Evolutionary conservation across 2,888 invertebrate genomes (phyloP), one percentile per base, ranked within the genome.

Genomic region (Cheilosia soror): DNA sequence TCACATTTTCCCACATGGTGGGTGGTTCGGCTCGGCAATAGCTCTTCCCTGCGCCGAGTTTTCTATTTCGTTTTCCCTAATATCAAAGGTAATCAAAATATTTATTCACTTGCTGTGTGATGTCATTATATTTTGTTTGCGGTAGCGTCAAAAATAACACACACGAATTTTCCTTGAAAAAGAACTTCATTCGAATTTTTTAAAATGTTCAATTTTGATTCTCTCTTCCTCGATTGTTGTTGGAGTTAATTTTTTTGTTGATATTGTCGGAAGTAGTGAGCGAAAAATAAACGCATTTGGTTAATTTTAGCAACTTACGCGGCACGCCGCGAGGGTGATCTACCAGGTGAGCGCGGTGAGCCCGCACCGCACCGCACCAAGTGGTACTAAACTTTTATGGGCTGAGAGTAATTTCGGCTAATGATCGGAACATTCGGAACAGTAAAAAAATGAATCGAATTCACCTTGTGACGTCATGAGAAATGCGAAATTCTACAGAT

Each of bases 71-170:
- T 65, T 65, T 31, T 47, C 47, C 47, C 75, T 47, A 49, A 66
- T 66, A 75, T 75, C 75, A 75, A 75, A 75, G 65, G 75, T 65
- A 75, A 75, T 75, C 75, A 75, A 75, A 75, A 75, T 66, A 66
- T 75, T 75, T 75, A 75, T 75, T 75, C 75, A 75, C 65, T 47
- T 75, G 58, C 65, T 65, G 49, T 75, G 75, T 75, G 65, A 75
- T 75, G 75, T 75, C 75, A 75, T 75, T 75, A 37, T 75, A 66
- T 75, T 75, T 75, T 65, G 65, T 66, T 75, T 65, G 75, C 40
- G 57, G 75, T 57, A 75, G 65, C 40, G 49, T 65, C 57, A 75
- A 58, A 40, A 75, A 65, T 49, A 75, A 58, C 57, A 57, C 57
- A 57, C 65, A 66, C 29, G 75, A 65, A 49, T 58, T 75, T 51